Base-by-base conservation (phyloP, 2,113 vertebrate genomes). In the Caracal caracal region DNA sequence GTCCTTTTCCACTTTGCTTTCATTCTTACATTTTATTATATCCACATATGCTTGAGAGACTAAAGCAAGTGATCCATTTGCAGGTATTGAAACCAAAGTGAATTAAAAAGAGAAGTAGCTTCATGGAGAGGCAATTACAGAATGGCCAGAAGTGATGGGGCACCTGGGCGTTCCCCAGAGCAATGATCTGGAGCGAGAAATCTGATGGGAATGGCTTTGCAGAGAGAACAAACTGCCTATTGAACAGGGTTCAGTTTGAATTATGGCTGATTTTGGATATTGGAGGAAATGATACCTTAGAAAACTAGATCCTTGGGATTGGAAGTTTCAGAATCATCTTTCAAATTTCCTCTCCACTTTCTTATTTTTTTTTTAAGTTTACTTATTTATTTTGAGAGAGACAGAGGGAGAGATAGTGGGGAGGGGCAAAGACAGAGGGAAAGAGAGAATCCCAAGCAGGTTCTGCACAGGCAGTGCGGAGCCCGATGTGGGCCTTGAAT, bases 311-410 rank as follows among this genome's bases (percentile, higher is more conserved):
- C 70, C 49, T 81, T 80, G 20, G 91, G 49, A 79, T 70, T 17
- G 43, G 51, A 83, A 15, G n/a, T 43, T 86, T 96, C 43, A 78
- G 66, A 76, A 63, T 53, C n/a, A 71, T 51, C 26, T 96, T 88
- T 84, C 40, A 88, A 73, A 68, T 4, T 37, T 5, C 24, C 28
- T 82, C 10, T 83, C 24, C 26, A 5, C 90, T 96, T 95, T 88
- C 59, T 59, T 59, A 22, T 59, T 22, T 59, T 56, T 56, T 53
- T 59, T 22, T 20, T 56, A 56, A 56, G 53, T 56, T 20, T 59
- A 22, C 7, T 59, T 59, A 59, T 59, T 59, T 59, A 59, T 59
- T 22, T 22, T 59, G 56, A 59, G 56, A 53, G 53, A 53, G 4
- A 59, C 56, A 59, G 56, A 59, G 56, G 56, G 20, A 59, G 56